Percentiles rank a stretch among this genome's conserved stretches.
Evolutionary conservation across 2,797 vertebrate species (phyloP).

Genomic region (Delichon dasypus): DNA sequence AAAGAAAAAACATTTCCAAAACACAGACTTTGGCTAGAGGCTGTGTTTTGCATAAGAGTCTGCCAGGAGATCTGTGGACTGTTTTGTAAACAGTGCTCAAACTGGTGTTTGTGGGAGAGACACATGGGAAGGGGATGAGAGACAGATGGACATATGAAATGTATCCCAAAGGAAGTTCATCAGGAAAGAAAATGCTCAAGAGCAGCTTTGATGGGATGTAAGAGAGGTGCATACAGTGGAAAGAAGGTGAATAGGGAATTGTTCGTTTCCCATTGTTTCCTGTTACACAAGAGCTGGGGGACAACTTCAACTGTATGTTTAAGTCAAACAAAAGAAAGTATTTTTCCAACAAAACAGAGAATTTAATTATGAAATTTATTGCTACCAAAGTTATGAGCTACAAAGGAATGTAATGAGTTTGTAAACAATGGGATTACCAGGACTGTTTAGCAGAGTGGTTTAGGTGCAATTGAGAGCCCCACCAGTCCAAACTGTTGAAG

Average conservation of each 20-base stretch:
- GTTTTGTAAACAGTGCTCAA: conserved; percentile 48
- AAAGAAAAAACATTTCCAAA: conserved; percentile 45
- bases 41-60: conserved; percentile 10
- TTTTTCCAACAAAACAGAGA: neutral
- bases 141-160: conserved; percentile 36
- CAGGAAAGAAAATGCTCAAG: neutral
- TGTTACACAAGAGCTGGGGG: neutral
- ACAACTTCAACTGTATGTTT: neutral
- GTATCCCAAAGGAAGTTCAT: conserved; percentile 8
- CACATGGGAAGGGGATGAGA: conserved; percentile 12
- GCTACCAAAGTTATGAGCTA: neutral
- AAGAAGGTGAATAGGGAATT: neutral
- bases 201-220: neutral
- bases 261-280: neutral
- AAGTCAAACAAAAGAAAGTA: neutral
- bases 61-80: conserved; percentile 54
- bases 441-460: neutral
- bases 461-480: neutral
- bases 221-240: neutral
- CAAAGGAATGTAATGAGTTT: neutral
- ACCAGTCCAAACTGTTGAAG: neutral
- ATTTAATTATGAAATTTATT: neutral
- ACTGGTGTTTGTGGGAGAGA: conserved; percentile 23
- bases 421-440: neutral
- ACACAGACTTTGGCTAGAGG: conserved; percentile 37